These are phyloP conservation scores for Mythimna vitellina DNA, from an alignment of 2,888 invertebrate species.

Conservation along the genomic window DNA sequence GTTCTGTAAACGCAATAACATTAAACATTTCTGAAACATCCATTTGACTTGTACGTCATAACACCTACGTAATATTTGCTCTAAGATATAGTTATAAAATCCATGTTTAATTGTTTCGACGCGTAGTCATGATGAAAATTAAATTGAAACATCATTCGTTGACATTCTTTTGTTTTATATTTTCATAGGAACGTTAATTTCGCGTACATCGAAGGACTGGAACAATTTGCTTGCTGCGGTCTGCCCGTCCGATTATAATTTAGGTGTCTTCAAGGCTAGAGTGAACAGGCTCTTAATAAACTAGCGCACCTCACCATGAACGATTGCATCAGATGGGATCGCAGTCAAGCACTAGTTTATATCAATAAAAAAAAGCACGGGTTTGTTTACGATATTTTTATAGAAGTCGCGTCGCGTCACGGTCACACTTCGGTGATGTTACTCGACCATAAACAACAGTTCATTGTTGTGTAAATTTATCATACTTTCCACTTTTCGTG, in stretches of 20 bases:
- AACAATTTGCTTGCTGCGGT: too few relatives aligned
- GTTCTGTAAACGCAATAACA: constrained; percentile 15
- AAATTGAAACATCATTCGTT: constrained; percentile 5
- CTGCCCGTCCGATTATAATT: too few relatives aligned
- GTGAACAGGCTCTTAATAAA: too few relatives aligned
- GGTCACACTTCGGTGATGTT: constrained; percentile 57
- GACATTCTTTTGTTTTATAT: constrained; percentile 38
- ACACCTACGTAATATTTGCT: not conserved
- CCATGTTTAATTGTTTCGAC: not conserved
- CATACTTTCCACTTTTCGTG: constrained; percentile 63
- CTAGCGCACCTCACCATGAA: too few relatives aligned
- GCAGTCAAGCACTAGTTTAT: too few relatives aligned
- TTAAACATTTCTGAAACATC: constrained; percentile 17
- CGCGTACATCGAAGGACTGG: too few relatives aligned
- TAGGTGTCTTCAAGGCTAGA: too few relatives aligned
- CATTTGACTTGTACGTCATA: not conserved
- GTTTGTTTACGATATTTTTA: constrained; percentile 23
- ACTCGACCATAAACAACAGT: constrained; percentile 67
- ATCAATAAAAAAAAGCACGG: not conserved
- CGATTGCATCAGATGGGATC: too few relatives aligned
- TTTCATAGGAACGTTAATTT: constrained; percentile 28
- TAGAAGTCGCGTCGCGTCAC: not conserved
- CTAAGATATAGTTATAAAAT: not conserved
- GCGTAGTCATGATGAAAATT: constrained; percentile 9
- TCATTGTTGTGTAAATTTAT: constrained; percentile 71